Evolutionary conservation across 2,797 vertebrate species (phyloP), one percentile per base, ranked within the genome.

Genomic region (Gallinago solitaria): DNA sequence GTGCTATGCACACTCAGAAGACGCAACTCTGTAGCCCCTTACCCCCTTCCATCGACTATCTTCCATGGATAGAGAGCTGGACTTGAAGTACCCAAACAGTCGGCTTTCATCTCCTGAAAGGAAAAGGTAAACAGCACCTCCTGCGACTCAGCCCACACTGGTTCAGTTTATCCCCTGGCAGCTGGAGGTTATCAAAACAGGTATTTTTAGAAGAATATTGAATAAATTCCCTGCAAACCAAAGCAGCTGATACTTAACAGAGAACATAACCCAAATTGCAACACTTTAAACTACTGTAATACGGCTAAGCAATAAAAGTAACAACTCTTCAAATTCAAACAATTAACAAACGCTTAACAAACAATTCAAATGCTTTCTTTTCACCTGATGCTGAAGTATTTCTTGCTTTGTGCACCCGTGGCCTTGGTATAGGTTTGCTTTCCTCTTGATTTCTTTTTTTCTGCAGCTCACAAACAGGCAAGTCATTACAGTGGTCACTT

Each of bases 371-470:
- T 16, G 37, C 2, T 61, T 77, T 47, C 19, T 79, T 60, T 69
- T 97, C 96, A 98, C 97, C 97, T 97, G 97, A 92, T 65, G 69
- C 30, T 53, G 83, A 94, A 64, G 48, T 15, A 59, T 69, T 92
- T 96, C 90, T 96, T 68, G 82, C 20, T 50, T 90, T 97, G 84
- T 89, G 64, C 82, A 95, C 75, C 87, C 94, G 95, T 73, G 96
- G 96, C 82, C 97, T 98, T 88, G 96, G 94, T 95, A 93, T 92
- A 51, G 97, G 96, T 75, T 95, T 97, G 23, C 94, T 79, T 94
- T 93, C 83, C 48, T 93, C 79, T 85, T 93, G 93, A 64, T 87
- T 71, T 64, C 45, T 45, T 76, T 90, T 90, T 51, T 53, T 68
- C 56, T 89, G 92, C 48, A 77, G 70, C 16, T 96, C 69, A 63